Evolutionary conservation across 1,140 invertebrate genomes (phyloP), one percentile per base, ranked within the genome.

Genomic region (Helicoverpa zea): DNA sequence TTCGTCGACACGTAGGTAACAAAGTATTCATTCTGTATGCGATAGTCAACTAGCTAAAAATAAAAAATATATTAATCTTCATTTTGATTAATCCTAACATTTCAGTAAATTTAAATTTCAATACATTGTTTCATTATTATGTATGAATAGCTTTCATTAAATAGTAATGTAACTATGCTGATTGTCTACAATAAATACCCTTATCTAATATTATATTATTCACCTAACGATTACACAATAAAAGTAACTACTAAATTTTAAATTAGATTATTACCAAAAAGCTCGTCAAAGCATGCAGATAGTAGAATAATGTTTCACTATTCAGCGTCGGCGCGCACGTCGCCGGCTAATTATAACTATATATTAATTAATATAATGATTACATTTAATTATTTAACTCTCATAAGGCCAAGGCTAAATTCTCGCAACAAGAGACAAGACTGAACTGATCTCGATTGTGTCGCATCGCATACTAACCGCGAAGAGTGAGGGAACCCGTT

Each of bases 361-460:
- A 76, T 82, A 83, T 92, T 91, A 86, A 84, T 90, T 88, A 88
- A 91, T 90, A 90, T 90, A 90, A 91, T 90, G 91, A 92, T 94
- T 94, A 94, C 91, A 94, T 91, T 93, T 90, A 92, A 86, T 91
- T 90, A 91, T 91, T 92, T 91, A 90, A 93, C 89, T 94, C 87
- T 94, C 91, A 95, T 95, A 95, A 95, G 94, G 94, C 94, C 92
- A 95, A 95, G 92, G 92, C 92, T 95, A 95, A 95, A 95, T 95
- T 95, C 94, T 94, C 94, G 92, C 92, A 94, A 92, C 91, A 90
- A 92, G 86, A 91, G 93, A 92, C 91, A 90, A 92, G 86, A 91
- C 91, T 90, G 89, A 92, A 90, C 91, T 85, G 87, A 84, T 85
- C 87, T 89, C 90, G 88, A 87, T 85, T 79, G 83, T 84, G 85